These are phyloP conservation scores for Platycercus adscitus DNA, from an alignment of 2,113 vertebrate genomes.

Conservation along the genomic window DNA sequence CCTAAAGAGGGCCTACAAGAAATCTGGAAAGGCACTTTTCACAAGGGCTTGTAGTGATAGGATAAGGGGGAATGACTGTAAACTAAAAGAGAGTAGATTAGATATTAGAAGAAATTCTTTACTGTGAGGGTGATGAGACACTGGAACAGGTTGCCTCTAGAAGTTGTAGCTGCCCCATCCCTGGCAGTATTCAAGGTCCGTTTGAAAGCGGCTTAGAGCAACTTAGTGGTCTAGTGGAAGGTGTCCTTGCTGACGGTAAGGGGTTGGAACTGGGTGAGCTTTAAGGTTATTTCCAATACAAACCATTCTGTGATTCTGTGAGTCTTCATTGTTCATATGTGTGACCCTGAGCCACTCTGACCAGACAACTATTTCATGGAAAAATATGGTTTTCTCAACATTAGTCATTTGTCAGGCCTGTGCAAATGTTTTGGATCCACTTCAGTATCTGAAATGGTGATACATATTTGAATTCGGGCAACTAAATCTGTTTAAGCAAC, in stretches of 20 bases:
- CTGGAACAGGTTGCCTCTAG: neutral
- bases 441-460: neutral
- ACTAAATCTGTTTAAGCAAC: neutral
- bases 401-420: neutral
- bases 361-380: neutral
- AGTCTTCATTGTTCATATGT: neutral
- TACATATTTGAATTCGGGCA: neutral
- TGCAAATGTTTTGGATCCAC: neutral
- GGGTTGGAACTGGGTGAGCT: neutral
- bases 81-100: neutral
- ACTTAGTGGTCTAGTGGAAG: neutral
- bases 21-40: neutral
- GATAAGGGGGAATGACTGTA: neutral
- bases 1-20: neutral
- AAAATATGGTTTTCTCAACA: neutral
- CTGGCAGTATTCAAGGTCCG: neutral
- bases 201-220: neutral
- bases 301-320: neutral
- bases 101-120: neutral
- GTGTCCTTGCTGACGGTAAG: neutral
- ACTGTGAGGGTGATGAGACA: neutral
- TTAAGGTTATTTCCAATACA: neutral
- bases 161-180: neutral
- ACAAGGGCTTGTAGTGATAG: neutral
- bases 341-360: neutral